Percentiles rank a stretch among this genome's conserved stretches.
These are phyloP conservation scores for Steinernema hermaphroditum DNA, from an alignment of 2,888 invertebrate species.

Conservation along the genomic window DNA sequence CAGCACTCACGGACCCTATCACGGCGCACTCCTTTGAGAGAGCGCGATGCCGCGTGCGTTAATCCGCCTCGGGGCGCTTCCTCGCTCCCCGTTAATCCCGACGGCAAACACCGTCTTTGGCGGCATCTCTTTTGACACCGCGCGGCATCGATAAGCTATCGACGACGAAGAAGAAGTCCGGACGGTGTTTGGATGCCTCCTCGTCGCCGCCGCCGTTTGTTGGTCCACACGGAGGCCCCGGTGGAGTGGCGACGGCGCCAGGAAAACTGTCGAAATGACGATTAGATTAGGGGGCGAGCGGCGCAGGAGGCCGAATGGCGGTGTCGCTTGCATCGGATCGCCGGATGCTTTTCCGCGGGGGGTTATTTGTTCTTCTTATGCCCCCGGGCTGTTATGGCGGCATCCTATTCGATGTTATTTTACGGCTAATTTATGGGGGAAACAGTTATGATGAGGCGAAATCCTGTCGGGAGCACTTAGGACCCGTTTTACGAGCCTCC, in stretches of 20 bases:
- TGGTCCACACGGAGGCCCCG: neutral
- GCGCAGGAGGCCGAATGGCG: neutral
- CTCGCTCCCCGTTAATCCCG: constrained; percentile 17
- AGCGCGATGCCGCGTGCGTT: constrained; percentile 9
- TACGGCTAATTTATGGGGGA: constrained; percentile 20
- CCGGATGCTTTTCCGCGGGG: no score
- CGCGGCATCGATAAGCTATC: constrained; percentile 23
- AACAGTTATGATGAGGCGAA: constrained; percentile 14
- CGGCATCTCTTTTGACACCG: constrained; percentile 26
- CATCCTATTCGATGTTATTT: constrained; percentile 12
- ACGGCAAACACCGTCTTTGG: constrained; percentile 4
- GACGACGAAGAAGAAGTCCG: neutral
- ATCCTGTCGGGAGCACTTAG: constrained; percentile 18
- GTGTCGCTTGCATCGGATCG: neutral
- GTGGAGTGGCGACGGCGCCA: constrained; percentile 15
- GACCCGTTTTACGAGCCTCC: neutral
- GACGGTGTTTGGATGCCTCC: no score
- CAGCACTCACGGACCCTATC: neutral
- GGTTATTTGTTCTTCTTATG: neutral
- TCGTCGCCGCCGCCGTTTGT: neutral
- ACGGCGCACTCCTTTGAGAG: neutral
- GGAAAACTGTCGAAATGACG: constrained; percentile 26
- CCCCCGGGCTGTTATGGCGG: neutral
- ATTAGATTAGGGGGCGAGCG: constrained; percentile 10
- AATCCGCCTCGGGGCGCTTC: constrained; percentile 20